Conservation (phyloP, 37 sponge, comb jelly and placozoan genomes). For the Cliona cf. orientalis region DNA sequence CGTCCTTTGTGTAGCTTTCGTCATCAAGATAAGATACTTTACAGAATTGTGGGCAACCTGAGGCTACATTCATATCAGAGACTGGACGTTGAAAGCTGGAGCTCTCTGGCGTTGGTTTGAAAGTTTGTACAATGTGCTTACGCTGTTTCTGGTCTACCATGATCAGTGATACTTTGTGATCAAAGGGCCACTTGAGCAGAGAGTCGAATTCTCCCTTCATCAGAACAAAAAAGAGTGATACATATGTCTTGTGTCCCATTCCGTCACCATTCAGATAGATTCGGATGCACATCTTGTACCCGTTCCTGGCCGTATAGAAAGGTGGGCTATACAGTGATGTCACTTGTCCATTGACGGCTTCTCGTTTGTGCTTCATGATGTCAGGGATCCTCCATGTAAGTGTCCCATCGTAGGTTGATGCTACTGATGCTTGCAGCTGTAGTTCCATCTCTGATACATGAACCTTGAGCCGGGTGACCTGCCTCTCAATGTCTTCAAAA, state of each 20-base stretch:
- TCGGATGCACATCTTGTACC: constrained; percentile 91
- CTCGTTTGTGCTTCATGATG: constrained; percentile 61
- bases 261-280: constrained; percentile 91
- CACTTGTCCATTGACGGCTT: constrained; percentile 68
- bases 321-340: constrained; percentile 89
- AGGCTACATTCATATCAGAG: constrained; percentile 88
- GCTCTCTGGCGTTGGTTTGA: constrained; percentile 71
- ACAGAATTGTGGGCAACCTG: constrained; percentile 76
- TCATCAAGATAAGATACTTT: constrained; percentile 59
- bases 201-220: constrained; percentile 91
- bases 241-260: constrained; percentile 64
- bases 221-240: constrained; percentile 85
- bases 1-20: constrained; percentile 63
- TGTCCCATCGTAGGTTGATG: constrained; percentile 78
- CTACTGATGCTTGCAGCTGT: constrained; percentile 84
- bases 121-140: constrained; percentile 78
- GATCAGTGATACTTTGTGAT: constrained; percentile 80
- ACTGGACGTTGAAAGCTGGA: constrained; percentile 62
- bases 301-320: constrained; percentile 81
- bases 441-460: constrained; percentile 80
- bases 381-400: constrained; percentile 88
- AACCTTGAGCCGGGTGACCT: constrained; percentile 37
- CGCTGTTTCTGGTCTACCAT: constrained; percentile 74
- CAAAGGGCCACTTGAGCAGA: constrained; percentile 87
- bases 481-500: constrained; percentile 51